phyloP scores from a whole-genome alignment of 1,140 invertebrate genomes.

The Diorhabda carinulata region DNA sequence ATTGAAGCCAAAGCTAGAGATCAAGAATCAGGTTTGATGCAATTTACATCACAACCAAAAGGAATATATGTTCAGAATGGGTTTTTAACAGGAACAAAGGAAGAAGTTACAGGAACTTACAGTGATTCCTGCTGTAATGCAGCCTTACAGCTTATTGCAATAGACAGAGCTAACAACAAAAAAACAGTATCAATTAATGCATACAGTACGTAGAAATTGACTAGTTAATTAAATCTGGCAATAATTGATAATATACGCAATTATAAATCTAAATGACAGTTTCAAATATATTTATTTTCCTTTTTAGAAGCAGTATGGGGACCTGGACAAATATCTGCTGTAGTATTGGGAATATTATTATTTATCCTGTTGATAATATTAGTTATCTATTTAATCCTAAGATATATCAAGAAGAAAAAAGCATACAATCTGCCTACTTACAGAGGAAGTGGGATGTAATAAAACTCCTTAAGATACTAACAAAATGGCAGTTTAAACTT shows the following conservation, averaged over 20 bases:
- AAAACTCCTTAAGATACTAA: slow-evolving; percentile 26
- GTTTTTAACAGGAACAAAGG: slow-evolving; percentile 50
- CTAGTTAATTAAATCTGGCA: too few relatives aligned
- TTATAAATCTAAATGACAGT: too few relatives aligned
- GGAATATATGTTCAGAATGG: slow-evolving; percentile 46
- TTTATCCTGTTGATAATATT: slow-evolving; percentile 45
- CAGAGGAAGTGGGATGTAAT: slow-evolving; percentile 36
- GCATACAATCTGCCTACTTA: slow-evolving; percentile 47
- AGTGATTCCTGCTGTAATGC: slow-evolving; percentile 52
- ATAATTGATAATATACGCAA: too few relatives aligned
- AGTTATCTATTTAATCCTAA: slow-evolving; percentile 40
- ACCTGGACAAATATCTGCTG: slow-evolving; percentile 50
- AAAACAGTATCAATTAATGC: slow-evolving; percentile 47
- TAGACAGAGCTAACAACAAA: slow-evolving; percentile 47
- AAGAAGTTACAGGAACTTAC: slow-evolving; percentile 49
- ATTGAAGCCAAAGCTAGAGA: slow-evolving; percentile 50
- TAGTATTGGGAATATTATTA: slow-evolving; percentile 49
- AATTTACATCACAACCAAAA: slow-evolving; percentile 45
- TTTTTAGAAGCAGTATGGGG: slow-evolving; percentile 36
- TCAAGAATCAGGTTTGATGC: slow-evolving; percentile 49
- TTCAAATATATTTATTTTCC: background rate
- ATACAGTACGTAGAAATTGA: slow-evolving; percentile 42
- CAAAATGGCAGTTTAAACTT: slow-evolving; percentile 13
- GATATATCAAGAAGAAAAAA: slow-evolving; percentile 32
- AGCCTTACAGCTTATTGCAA: slow-evolving; percentile 47